A percentile compares a stretch with the other conserved stretches of the same genome.
Conservation (phyloP, 2,113 vertebrate genomes). For the Trachemys scripta region DNA sequence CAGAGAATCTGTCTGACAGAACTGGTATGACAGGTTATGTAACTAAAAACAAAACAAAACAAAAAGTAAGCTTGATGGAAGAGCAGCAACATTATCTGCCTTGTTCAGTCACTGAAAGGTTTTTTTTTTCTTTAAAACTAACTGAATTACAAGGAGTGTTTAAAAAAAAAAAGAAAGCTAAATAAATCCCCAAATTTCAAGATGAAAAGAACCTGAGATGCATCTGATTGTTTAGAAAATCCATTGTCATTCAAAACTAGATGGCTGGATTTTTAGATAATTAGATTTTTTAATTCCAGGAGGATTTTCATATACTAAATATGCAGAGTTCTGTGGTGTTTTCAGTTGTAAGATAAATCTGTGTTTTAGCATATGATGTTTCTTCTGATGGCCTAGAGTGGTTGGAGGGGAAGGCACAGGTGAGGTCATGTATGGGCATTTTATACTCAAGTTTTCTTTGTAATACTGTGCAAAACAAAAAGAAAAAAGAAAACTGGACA, state of each 20-base stretch:
- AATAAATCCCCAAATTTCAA: background rate
- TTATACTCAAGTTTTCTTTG: conserved; percentile 27
- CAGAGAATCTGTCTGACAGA: conserved; percentile 55
- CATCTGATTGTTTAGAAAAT: background rate
- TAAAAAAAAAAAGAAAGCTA: background rate
- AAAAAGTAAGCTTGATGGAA: conserved; percentile 11
- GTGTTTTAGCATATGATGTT: background rate
- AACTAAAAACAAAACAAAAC: background rate
- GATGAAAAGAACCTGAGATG: background rate
- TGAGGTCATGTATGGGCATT: background rate
- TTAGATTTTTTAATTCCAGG: background rate
- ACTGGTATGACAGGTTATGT: conserved; percentile 66
- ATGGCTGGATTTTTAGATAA: background rate
- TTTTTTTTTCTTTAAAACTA: background rate
- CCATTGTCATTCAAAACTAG: background rate
- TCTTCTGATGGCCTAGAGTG: background rate
- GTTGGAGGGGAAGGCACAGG: background rate
- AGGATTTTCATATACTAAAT: background rate
- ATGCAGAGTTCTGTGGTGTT: background rate
- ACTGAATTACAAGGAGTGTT: background rate
- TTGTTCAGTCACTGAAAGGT: background rate
- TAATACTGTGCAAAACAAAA: background rate
- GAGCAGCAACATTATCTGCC: conserved; percentile 38
- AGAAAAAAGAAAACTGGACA: background rate
- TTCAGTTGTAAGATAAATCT: background rate